These are phyloP conservation scores for Malaclemys terrapin DNA, from an alignment of 2,113 vertebrate genomes.

Conservation along the genomic window DNA sequence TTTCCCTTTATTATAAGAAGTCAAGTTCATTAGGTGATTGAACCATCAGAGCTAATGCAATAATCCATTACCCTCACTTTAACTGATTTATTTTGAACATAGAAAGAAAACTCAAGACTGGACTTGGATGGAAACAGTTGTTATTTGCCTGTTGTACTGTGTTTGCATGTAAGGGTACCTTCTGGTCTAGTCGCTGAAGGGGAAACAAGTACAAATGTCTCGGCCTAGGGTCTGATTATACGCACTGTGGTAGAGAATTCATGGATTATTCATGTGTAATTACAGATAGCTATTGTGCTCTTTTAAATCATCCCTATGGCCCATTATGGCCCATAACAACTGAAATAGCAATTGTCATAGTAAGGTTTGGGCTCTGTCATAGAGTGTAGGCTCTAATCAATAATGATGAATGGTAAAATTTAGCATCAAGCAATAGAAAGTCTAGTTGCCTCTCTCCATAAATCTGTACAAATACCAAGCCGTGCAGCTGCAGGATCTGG, in stretches of 20 bases:
- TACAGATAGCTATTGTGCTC: conserved; percentile 94
- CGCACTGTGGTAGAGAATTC: conserved; percentile 81
- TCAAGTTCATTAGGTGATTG: conserved; percentile 82
- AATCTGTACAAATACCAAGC: conserved; percentile 88
- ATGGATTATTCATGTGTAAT: conserved; percentile 98
- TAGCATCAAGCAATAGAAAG: conserved; percentile 84
- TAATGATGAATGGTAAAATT: conserved; percentile 95
- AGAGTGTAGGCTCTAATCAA: conserved; percentile 89
- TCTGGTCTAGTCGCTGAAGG: conserved; percentile 71
- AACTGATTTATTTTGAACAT: conserved; percentile 63
- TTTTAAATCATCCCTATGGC: conserved; percentile 91
- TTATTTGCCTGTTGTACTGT: conserved; percentile 49
- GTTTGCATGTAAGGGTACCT: conserved; percentile 66
- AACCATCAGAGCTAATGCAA: conserved; percentile 30
- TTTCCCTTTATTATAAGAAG: conserved; percentile 49
- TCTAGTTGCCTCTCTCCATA: conserved; percentile 83
- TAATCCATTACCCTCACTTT: conserved; percentile 41
- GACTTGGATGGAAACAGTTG: conserved; percentile 28
- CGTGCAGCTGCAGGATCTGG: conserved; percentile 87
- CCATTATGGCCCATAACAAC: conserved; percentile 91
- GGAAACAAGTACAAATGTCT: conserved; percentile 79
- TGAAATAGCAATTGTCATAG: conserved; percentile 93
- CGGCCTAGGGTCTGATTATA: conserved; percentile 80
- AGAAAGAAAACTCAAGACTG: conserved; percentile 50
- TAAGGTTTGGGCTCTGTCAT: conserved; percentile 85